A percentile compares a stretch with the other conserved stretches of the same genome.
Evolutionary conservation across 2,888 invertebrate species (phyloP).

Genomic region (Thecophora atra): DNA sequence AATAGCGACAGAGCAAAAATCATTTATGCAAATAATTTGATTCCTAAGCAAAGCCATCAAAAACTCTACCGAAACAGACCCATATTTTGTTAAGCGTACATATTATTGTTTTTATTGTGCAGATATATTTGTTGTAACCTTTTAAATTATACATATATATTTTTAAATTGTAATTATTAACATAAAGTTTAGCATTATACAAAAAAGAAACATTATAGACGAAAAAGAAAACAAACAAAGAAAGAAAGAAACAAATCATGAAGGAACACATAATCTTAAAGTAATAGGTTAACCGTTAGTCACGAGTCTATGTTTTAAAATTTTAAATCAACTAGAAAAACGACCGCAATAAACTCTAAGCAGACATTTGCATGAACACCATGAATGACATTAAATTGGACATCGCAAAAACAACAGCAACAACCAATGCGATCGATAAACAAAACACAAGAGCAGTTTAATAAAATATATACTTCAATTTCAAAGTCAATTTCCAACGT

Average conservation of each 20-base stretch:
- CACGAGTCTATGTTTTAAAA: neutral
- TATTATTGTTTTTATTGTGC: constrained; percentile 17
- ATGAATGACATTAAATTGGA: constrained; percentile 1
- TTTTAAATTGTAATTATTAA: constrained; percentile 34
- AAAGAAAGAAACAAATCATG: neutral
- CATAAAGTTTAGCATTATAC: constrained; percentile 32
- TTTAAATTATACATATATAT: constrained; percentile 30
- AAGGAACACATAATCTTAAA: neutral
- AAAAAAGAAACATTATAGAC: constrained; percentile 8
- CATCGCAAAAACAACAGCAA: constrained; percentile 16
- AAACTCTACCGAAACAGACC: constrained; percentile 34
- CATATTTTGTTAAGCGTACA: constrained; percentile 26
- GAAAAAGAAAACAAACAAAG: neutral
- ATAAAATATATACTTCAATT: constrained; percentile 34
- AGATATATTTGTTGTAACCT: constrained; percentile 31
- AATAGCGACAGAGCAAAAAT: constrained; percentile 25
- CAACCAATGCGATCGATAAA: neutral
- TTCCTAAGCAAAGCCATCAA: constrained; percentile 29
- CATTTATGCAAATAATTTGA: constrained; percentile 1
- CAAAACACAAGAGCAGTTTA: constrained; percentile 30
- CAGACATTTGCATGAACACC: too few relatives aligned
- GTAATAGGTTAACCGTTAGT: neutral
- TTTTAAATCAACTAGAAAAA: constrained; percentile 11
- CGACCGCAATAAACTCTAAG: neutral
- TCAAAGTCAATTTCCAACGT: neutral